Conservation (phyloP, 1,140 invertebrate genomes). For the Samia ricini region DNA sequence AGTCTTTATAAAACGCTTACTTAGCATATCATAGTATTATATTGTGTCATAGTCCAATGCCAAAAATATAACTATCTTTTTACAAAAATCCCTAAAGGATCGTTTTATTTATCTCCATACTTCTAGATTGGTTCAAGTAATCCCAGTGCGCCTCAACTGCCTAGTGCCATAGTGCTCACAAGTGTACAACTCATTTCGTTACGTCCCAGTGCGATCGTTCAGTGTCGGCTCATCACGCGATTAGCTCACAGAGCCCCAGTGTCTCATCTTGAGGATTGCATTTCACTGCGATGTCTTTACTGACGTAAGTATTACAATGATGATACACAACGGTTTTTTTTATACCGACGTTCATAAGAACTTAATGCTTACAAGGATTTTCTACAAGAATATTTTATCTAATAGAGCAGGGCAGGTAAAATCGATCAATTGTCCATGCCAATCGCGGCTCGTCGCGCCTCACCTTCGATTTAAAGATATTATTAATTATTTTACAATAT, state of each 20-base stretch:
- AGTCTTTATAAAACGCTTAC: conserved; percentile 78
- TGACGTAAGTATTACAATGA: not conserved
- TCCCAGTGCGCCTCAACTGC: conserved; percentile 21
- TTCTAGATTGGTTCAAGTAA: conserved; percentile 19
- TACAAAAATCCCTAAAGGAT: conserved; percentile 74
- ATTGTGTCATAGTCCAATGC: conserved; percentile 78
- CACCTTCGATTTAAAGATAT: too few species aligned
- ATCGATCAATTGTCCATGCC: too few species aligned
- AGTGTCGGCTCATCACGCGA: not conserved
- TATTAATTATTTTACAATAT: too few species aligned
- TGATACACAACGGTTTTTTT: not conserved
- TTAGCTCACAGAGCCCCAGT: not conserved
- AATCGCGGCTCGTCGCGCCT: too few species aligned
- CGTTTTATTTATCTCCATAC: conserved; percentile 66
- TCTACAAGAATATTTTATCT: too few species aligned
- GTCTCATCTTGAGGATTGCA: not conserved
- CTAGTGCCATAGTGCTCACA: conserved; percentile 15
- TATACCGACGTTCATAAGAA: too few species aligned
- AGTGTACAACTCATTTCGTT: conserved; percentile 4
- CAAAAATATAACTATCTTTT: conserved; percentile 79
- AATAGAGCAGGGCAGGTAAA: too few species aligned
- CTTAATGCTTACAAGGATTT: too few species aligned
- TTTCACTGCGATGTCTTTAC: not conserved
- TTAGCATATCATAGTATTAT: conserved; percentile 78
- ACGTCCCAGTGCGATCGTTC: not conserved